Evolutionary conservation across 2,888 invertebrate species (phyloP).

Genomic region (Microctonus brassicae): DNA sequence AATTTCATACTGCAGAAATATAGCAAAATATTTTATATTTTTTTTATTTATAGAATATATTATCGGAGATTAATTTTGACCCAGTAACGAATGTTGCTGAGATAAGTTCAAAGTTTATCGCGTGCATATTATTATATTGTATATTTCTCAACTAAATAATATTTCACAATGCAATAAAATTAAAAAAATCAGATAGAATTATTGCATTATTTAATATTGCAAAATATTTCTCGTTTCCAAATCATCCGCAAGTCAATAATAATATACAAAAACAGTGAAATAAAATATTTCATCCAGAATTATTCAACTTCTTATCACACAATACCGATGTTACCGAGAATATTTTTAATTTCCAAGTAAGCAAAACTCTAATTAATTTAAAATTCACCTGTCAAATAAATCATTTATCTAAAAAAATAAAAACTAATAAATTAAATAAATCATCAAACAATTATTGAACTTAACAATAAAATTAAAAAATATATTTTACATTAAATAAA

Average conservation of each 20-base stretch:
- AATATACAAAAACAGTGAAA: background rate
- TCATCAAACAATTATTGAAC: too few species aligned
- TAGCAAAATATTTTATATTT: too few species aligned
- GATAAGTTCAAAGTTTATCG: constrained; percentile 24
- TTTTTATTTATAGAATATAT: too few species aligned
- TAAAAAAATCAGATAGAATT: background rate
- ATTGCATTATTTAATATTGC: background rate
- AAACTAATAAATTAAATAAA: too few species aligned
- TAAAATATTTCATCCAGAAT: background rate
- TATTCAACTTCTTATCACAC: background rate
- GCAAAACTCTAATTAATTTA: background rate
- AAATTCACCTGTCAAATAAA: too few species aligned
- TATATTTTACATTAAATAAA: too few species aligned
- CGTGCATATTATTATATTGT: background rate
- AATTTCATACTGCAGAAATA: too few species aligned
- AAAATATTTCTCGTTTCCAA: background rate
- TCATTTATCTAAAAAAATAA: too few species aligned
- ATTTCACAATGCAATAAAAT: background rate
- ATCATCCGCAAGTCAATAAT: background rate
- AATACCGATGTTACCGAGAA: constrained; percentile 10
- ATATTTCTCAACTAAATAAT: background rate
- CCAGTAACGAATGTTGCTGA: background rate
- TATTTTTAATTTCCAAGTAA: constrained; percentile 30
- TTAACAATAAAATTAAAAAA: too few species aligned
- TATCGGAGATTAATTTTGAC: constrained; percentile 16